phyloP scores from a whole-genome alignment of 1,140 invertebrate genomes.

The Psilanteris sp. region DNA sequence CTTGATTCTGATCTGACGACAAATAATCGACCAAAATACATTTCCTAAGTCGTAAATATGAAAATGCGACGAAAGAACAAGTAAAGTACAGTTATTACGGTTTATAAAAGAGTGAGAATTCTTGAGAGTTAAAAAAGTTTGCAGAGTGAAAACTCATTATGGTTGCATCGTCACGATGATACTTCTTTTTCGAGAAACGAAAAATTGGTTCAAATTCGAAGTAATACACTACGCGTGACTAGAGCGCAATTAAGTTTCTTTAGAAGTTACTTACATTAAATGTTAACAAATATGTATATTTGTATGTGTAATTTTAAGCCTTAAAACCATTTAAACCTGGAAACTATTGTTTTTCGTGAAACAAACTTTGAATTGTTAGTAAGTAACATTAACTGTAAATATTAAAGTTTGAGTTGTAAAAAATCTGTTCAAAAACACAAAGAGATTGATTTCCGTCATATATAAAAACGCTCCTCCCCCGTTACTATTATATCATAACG shows the following conservation, averaged over 20 bases:
- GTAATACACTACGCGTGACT: conserved; percentile 2
- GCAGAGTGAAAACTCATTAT: conserved; percentile 32
- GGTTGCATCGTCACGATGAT: conserved; percentile 39
- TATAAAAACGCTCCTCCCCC: conserved; percentile 5
- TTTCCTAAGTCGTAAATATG: conserved; percentile 35
- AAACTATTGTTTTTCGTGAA: too few relatives aligned
- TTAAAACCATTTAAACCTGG: too few relatives aligned
- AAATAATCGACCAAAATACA: conserved; percentile 1
- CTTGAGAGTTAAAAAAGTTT: conserved; percentile 36
- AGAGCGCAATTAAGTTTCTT: conserved; percentile 26
- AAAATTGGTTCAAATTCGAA: conserved; percentile 11
- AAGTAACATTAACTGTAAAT: too few relatives aligned
- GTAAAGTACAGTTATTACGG: conserved; percentile 39
- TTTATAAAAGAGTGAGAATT: conserved; percentile 47
- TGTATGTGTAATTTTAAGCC: too few relatives aligned
- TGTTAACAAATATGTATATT: too few relatives aligned
- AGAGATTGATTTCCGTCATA: neutral
- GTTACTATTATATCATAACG: conserved; percentile 22
- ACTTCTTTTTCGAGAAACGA: conserved; percentile 26
- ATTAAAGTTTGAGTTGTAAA: neutral
- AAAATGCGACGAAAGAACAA: conserved; percentile 25
- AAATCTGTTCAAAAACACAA: neutral
- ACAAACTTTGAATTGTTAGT: too few relatives aligned
- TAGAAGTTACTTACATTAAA: conserved; percentile 5
- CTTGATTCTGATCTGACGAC: conserved; percentile 1